Base-by-base conservation (phyloP, 1,140 invertebrate species). In the Oedothorax gibbosus region DNA sequence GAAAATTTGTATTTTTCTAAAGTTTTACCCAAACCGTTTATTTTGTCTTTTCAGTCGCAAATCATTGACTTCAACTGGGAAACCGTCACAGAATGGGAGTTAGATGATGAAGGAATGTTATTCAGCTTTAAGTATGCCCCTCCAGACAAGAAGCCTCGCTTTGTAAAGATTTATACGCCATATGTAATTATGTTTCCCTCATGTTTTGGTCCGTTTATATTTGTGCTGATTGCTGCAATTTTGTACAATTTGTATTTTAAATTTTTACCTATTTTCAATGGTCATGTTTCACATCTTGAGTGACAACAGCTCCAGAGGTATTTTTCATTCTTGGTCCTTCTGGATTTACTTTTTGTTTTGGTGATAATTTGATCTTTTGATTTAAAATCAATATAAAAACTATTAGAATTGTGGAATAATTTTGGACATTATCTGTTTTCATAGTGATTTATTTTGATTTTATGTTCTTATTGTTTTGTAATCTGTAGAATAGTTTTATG, bases 31-130 rank as follows among this genome's bases (percentile, higher is more conserved):
- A 35, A 35, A 35, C 5, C 35, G 5, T 35, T 1, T 35, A 66
- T 66, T 66, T 66, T 10, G 11, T 57, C 78, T 60, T 90, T 90
- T 35, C 88, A 93, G 92, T 90, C 91, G 76, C 95, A 96, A 90
- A 93, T 96, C 60, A 95, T 97, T 68, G 95, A 96, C 88, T 94
- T 98, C 88, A 91, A 93, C 35, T 98, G 96, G 96, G 92, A 93
- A 81, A 93, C 92, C 81, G 93, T 98, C 65, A 93, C 93, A 53
- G 93, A 94, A 86, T 98, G 95, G 94, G 95, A 97, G 88, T 92
- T 95, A 15, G 96, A 98, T 90, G 96, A 98, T 89, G 96, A 96
- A 88, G 95, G 94, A 66, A 96, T 97, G 93, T 94, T 95, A 15
- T 96, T 97, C 90, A 94, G 94, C 88, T 94, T 98, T 90, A 94